Conservation (phyloP, 1,140 invertebrate species). For the Orchestia grillus region DNA sequence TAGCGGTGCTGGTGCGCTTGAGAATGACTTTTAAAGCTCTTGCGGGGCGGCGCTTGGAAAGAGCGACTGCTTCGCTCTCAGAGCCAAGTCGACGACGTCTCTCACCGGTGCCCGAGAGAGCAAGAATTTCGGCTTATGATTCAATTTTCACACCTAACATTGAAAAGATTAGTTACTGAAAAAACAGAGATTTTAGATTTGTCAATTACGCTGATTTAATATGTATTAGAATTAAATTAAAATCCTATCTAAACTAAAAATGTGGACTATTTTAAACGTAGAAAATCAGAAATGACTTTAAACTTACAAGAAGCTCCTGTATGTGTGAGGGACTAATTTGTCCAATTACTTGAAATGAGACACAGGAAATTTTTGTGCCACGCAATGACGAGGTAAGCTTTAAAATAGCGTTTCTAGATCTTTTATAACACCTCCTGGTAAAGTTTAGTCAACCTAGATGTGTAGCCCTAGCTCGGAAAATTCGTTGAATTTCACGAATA, state of each 20-base stretch:
- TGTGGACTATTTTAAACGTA: background rate
- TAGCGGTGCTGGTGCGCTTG: slow-evolving; percentile 15
- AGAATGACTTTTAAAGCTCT: slow-evolving; percentile 48
- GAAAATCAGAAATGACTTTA: background rate
- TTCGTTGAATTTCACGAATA: too few species aligned
- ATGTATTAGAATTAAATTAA: background rate
- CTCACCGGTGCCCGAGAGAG: background rate
- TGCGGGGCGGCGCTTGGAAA: background rate
- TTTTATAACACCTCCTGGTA: background rate
- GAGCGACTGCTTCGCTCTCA: background rate
- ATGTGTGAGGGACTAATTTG: background rate
- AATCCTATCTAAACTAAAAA: background rate
- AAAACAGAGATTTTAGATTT: background rate
- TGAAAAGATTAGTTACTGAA: background rate
- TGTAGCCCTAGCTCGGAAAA: too few species aligned
- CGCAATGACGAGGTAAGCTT: background rate
- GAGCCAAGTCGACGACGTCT: background rate
- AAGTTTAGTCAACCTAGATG: too few species aligned
- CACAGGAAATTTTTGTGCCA: background rate
- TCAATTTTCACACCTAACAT: background rate
- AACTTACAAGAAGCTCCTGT: background rate
- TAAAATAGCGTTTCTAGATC: background rate
- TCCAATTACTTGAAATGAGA: background rate
- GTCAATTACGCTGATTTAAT: background rate
- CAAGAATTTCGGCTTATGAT: background rate